Percentiles rank a stretch among this genome's conserved stretches.
Conservation (phyloP, 2,888 invertebrate genomes). For the Diabrotica balteata region DNA sequence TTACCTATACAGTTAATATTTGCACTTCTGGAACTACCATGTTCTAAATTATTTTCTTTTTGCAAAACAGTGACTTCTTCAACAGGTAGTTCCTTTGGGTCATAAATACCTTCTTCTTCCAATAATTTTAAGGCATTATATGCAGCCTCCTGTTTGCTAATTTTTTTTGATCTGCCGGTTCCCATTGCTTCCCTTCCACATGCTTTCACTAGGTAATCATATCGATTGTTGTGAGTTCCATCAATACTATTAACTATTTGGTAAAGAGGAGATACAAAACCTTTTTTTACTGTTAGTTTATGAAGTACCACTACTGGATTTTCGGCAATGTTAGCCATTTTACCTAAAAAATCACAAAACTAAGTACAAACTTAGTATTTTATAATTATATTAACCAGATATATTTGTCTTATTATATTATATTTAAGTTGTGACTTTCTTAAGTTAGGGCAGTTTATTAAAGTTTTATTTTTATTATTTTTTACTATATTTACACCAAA, state of each 20-base stretch:
- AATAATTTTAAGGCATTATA: slow-evolving; percentile 61
- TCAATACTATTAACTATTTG: slow-evolving; percentile 48
- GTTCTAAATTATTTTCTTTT: slow-evolving; percentile 17
- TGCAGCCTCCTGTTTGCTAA: slow-evolving; percentile 69
- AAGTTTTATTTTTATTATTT: too few species aligned
- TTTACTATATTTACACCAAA: too few species aligned
- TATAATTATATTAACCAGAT: too few species aligned
- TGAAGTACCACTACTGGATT: slow-evolving; percentile 72
- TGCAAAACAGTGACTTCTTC: slow-evolving; percentile 38
- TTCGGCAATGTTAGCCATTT: slow-evolving; percentile 58
- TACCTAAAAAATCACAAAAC: too few species aligned
- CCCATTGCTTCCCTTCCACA: slow-evolving; percentile 54
- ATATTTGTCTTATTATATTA: too few species aligned
- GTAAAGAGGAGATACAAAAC: slow-evolving; percentile 64
- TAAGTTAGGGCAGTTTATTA: too few species aligned
- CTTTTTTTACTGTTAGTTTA: slow-evolving; percentile 68
- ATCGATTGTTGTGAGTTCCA: slow-evolving; percentile 61
- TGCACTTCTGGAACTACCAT: slow-evolving; percentile 28
- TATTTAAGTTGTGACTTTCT: too few species aligned
- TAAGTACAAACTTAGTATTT: too few species aligned
- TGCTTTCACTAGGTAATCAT: slow-evolving; percentile 59
- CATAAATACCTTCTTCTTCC: slow-evolving; percentile 54
- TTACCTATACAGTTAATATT: slow-evolving; percentile 41
- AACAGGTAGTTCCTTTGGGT: slow-evolving; percentile 47
- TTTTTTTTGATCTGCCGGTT: slow-evolving; percentile 63